A percentile compares a stretch with the other conserved stretches of the same genome.
These are phyloP conservation scores for Formicarius rufipectus DNA, from an alignment of 2,113 vertebrate genomes.

Conservation along the genomic window DNA sequence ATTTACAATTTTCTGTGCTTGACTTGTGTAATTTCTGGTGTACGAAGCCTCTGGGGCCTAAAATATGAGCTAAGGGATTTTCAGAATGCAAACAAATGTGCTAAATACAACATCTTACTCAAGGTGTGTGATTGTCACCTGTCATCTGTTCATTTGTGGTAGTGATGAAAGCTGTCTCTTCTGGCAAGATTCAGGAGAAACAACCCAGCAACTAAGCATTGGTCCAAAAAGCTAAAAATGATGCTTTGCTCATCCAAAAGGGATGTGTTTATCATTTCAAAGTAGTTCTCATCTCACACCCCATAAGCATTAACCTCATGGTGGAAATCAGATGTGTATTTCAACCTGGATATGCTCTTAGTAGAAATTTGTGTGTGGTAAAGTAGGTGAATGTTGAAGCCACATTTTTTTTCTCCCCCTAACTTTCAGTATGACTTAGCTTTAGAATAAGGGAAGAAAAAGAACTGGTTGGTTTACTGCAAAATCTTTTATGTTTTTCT, in stretches of 20 bases:
- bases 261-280: not conserved
- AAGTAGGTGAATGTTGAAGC: conserved; percentile 60
- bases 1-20: conserved; percentile 5
- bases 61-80: not conserved
- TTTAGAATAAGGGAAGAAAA: conserved; percentile 36
- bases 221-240: conserved; percentile 21
- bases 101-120: not conserved
- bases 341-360: conserved; percentile 47
- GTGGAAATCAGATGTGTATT: conserved; percentile 9
- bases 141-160: not conserved
- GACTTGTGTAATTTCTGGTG: conserved; percentile 62
- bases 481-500: conserved; percentile 1
- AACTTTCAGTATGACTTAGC: conserved; percentile 29
- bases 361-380: conserved; percentile 52
- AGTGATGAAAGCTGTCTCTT: not conserved
- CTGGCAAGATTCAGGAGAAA: not conserved
- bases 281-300: not conserved
- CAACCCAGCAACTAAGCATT: not conserved
- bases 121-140: not conserved
- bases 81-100: not conserved
- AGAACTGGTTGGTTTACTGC: not conserved
- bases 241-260: conserved; percentile 1
- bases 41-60: conserved; percentile 24
- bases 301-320: conserved; percentile 32
- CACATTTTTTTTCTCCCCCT: not conserved